Conservation (phyloP, 2,888 invertebrate genomes). For the Eucera pruinosa region DNA sequence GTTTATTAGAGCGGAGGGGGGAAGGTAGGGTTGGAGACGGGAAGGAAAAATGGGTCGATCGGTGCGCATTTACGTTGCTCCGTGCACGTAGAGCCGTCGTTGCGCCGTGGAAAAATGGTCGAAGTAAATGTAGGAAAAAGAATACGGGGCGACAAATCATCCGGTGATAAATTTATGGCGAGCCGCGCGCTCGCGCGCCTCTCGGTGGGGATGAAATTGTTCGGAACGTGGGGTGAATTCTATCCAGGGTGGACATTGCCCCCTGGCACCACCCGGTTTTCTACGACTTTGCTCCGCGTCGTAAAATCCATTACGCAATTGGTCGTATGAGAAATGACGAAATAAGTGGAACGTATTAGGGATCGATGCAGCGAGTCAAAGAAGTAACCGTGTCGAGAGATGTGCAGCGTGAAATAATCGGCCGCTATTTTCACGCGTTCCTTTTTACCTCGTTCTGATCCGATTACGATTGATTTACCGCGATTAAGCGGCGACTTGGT, state of each 20-base stretch:
- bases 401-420: too few species aligned
- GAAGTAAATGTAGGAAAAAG: slow-evolving; percentile 65
- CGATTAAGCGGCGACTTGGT: slow-evolving; percentile 15
- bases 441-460: slow-evolving; percentile 13
- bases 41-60: slow-evolving; percentile 23
- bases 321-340: slow-evolving; percentile 45
- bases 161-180: slow-evolving; percentile 68
- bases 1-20: slow-evolving; percentile 5
- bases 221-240: slow-evolving; percentile 38
- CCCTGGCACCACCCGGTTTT: slow-evolving; percentile 17
- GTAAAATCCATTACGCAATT: slow-evolving; percentile 57
- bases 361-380: neutral
- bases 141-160: slow-evolving; percentile 66
- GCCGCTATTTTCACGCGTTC: neutral
- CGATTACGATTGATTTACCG: slow-evolving; percentile 36
- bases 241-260: slow-evolving; percentile 10
- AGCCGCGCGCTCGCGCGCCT: slow-evolving; percentile 4
- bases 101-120: slow-evolving; percentile 24
- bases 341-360: slow-evolving; percentile 25
- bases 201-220: slow-evolving; percentile 53
- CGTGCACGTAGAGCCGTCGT: slow-evolving; percentile 13
- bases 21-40: neutral
- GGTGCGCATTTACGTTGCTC: slow-evolving; percentile 9
- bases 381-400: too few species aligned
- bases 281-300: neutral